These are phyloP conservation scores for Argyrosomus regius DNA, from an alignment of 2,797 vertebrate species.

Conservation along the genomic window DNA sequence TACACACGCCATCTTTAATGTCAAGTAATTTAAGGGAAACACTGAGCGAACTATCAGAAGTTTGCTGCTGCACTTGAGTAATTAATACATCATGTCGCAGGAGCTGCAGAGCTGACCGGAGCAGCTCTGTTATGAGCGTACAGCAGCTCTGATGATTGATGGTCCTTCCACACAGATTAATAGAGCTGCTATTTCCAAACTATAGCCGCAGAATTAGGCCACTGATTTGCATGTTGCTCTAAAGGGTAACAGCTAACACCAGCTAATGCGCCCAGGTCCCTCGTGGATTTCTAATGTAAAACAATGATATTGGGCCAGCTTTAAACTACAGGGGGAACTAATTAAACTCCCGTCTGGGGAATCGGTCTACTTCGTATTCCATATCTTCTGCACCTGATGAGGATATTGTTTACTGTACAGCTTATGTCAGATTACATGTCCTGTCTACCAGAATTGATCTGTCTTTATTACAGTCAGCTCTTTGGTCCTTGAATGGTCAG, in stretches of 20 bases:
- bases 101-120: constrained; percentile 37
- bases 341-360: constrained; percentile 7
- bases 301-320: not conserved
- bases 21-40: constrained; percentile 13
- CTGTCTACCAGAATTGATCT: not conserved
- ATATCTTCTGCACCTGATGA: constrained; percentile 11
- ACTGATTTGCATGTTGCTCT: constrained; percentile 59
- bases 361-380: not conserved
- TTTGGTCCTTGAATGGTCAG: not conserved
- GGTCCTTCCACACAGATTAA: constrained; percentile 49
- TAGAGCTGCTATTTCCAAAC: constrained; percentile 48
- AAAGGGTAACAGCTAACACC: constrained; percentile 44
- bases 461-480: not conserved
- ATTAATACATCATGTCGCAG: constrained; percentile 45
- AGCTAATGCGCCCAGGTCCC: constrained; percentile 23
- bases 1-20: constrained; percentile 11
- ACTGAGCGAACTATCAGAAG: constrained; percentile 5
- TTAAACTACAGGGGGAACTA: constrained; percentile 19
- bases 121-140: constrained; percentile 23
- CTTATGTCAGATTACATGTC: not conserved
- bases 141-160: constrained; percentile 54
- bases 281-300: constrained; percentile 11
- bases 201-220: constrained; percentile 49
- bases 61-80: constrained; percentile 44
- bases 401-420: constrained; percentile 2